A percentile compares a stretch with the other conserved stretches of the same genome.
These are phyloP conservation scores for Hymenopus coronatus DNA, from an alignment of 2,888 invertebrate genomes.

Conservation along the genomic window DNA sequence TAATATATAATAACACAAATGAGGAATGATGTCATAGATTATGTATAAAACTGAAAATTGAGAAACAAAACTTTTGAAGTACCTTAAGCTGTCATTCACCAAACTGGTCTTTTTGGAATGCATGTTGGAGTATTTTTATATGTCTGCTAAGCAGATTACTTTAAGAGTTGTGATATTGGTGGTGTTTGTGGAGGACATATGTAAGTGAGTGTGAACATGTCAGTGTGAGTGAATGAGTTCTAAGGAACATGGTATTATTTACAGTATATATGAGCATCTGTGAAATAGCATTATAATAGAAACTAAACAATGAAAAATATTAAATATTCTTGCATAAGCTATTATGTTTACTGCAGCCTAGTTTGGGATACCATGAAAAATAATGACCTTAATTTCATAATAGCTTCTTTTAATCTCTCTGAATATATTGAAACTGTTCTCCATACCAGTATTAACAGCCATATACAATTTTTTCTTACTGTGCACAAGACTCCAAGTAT, in stretches of 20 bases:
- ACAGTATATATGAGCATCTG: not conserved
- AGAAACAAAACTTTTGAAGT: no score
- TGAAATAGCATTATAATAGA: not conserved
- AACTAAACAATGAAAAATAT: not conserved
- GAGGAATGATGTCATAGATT: no score
- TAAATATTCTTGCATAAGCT: not conserved
- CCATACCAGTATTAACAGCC: not conserved
- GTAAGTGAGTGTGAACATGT: not conserved
- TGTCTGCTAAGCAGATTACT: not conserved
- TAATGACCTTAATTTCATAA: no score
- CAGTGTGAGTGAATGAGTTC: not conserved
- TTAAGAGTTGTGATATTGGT: not conserved
- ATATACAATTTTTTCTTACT: not conserved
- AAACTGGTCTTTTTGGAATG: not conserved
- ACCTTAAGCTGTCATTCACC: not conserved
- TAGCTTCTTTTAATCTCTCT: no score
- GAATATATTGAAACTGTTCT: not conserved
- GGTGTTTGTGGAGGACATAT: not conserved
- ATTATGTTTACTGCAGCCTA: not conserved
- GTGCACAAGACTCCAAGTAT: no score
- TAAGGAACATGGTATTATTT: not conserved
- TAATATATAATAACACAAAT: no score
- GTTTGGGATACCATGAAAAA: not conserved
- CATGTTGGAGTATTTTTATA: not conserved
- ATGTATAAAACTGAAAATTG: no score